phyloP scores from a whole-genome alignment of 2,113 vertebrate genomes.

The Chinchilla lanigera region DNA sequence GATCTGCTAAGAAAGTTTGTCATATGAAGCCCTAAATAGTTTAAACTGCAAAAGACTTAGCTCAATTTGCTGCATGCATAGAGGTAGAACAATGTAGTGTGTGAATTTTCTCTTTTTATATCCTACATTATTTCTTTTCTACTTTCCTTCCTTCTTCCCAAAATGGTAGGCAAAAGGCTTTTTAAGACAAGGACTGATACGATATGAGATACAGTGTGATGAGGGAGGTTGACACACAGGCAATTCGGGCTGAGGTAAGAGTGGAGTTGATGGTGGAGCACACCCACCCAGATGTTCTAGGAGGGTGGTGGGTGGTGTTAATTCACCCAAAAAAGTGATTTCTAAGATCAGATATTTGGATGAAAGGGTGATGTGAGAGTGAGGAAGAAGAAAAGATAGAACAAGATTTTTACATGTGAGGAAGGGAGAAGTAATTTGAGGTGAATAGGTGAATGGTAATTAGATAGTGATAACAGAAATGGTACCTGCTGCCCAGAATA shows the following conservation, averaged over 20 bases:
- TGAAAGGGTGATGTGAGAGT: background rate
- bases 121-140: background rate
- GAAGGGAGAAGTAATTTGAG: background rate
- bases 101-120: background rate
- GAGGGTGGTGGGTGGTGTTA: background rate
- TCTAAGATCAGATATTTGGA: background rate
- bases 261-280: too few relatives aligned
- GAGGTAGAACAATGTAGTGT: background rate
- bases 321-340: conserved; percentile 13
- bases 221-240: background rate
- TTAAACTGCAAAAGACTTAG: background rate
- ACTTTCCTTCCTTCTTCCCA: background rate
- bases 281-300: background rate
- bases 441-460: background rate
- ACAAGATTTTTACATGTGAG: background rate
- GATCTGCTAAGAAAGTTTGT: background rate
- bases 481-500: background rate
- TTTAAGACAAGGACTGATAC: background rate
- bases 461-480: background rate
- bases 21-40: background rate
- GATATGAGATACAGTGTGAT: background rate
- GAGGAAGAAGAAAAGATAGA: background rate
- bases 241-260: background rate
- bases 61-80: background rate
- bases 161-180: background rate